Evolutionary conservation across 2,797 vertebrate species (phyloP), one percentile per base, ranked within the genome.

Genomic region (Pipistrellus kuhlii): DNA sequence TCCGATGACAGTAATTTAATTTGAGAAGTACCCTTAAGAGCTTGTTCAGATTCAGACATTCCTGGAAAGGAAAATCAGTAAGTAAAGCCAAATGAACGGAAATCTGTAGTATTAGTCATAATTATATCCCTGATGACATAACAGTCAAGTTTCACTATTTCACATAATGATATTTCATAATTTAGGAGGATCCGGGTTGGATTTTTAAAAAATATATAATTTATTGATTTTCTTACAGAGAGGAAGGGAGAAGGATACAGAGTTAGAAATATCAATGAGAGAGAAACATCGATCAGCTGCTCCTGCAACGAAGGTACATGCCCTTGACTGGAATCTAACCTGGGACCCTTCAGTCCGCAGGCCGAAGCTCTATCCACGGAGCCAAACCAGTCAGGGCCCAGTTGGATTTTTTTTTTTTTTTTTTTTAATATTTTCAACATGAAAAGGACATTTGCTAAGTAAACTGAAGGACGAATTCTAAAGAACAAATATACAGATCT

Each of bases 31-130:
- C 99, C 99, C 98, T 99, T 99, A 97, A 99, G 98, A 95, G 99
- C 98, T 98, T 99, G 99, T 97, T 99, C 99, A 1, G 99, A 99
- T 98, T 99, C 99, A 86, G 99, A 99, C 98, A 99, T 99, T 96
- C 99, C 99, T 99, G 87, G 68, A 96, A 95, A 30, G 53, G 85
- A 96, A 82, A 92, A 94, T 68, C 14, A 55, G n/a, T 91, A 46
- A 92, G 48, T 68, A 95, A 96, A 93, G 90, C 48, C 64, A 76
- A 96, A 23, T 57, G 44, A 93, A 95, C 3, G 5, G 15, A 46
- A 62, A 90, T 6, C 73, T 18, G 23, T 23, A 68, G n/a, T 57
- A 84, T 62, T 86, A 44, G 75, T 75, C 53, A 41, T 30, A 95
- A 76, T 38, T 48, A 44, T 1, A 23, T 38, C 27, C 44, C 21